Conservation (phyloP, 2,888 invertebrate species). For the Sphinx pinastri region DNA sequence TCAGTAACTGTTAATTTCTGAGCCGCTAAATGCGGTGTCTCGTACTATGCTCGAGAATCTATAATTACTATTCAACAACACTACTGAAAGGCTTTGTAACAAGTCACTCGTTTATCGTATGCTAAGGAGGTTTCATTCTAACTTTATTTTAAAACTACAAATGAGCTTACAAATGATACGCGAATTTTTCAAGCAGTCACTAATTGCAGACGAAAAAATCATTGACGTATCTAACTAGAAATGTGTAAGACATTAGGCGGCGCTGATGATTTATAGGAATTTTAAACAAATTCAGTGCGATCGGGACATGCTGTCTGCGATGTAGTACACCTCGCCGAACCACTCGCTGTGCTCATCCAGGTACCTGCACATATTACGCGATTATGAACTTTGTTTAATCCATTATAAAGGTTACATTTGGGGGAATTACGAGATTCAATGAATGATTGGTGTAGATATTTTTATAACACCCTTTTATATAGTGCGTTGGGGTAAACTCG, state of each 20-base stretch:
- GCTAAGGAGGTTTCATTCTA: conserved; percentile 1
- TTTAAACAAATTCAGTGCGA: conserved; percentile 51
- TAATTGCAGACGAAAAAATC: conserved; percentile 12
- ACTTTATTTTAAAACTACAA: conserved; percentile 4
- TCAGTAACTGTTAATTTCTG: neutral
- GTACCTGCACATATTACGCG: conserved; percentile 83
- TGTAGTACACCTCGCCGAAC: conserved; percentile 91
- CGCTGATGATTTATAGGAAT: neutral
- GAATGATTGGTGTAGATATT: too few species aligned
- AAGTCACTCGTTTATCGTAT: conserved; percentile 52
- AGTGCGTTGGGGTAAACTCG: too few species aligned
- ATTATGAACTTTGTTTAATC: neutral
- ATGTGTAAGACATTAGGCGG: conserved; percentile 4
- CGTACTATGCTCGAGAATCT: neutral
- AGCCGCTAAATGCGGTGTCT: conserved; percentile 1
- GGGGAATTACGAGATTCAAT: neutral
- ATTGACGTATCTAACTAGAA: conserved; percentile 7
- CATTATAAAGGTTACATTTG: neutral
- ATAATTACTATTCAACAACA: conserved; percentile 26
- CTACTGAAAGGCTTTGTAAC: conserved; percentile 47
- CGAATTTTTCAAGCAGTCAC: conserved; percentile 10
- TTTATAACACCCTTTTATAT: too few species aligned
- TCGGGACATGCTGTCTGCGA: conserved; percentile 75
- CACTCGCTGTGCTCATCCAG: conserved; percentile 91
- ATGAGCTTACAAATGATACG: conserved; percentile 19